Evolutionary conservation across 2,797 vertebrate species (phyloP).

Genomic region (Peromyscus aztecus): DNA sequence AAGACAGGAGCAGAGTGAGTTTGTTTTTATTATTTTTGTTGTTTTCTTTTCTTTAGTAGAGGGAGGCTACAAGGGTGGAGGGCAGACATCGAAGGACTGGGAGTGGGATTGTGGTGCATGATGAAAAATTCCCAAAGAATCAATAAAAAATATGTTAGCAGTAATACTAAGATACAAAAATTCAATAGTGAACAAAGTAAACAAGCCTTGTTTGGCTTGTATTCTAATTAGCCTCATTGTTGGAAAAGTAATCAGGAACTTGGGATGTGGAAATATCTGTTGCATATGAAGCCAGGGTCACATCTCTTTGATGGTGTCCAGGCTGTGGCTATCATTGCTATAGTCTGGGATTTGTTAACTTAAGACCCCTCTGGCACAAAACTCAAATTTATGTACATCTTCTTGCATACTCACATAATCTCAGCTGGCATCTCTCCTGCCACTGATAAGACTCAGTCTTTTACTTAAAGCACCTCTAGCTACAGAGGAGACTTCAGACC

Average conservation of each 20-base stretch:
- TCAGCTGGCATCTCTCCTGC: not conserved
- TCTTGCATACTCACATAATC: not conserved
- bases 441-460: not conserved
- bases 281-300: not conserved
- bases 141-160: not conserved
- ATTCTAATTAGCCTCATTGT: not conserved
- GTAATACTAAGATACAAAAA: not conserved
- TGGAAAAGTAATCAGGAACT: not conserved
- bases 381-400: not conserved
- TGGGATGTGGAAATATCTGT: not conserved
- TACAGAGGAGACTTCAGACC: not conserved
- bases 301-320: not conserved
- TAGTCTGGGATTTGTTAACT: not conserved
- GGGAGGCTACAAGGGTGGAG: not conserved
- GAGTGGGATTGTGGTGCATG: not conserved
- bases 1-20: not conserved
- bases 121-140: not conserved
- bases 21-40: not conserved
- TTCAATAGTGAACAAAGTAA: not conserved
- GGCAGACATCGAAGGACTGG: not conserved
- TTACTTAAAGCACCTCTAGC: not conserved
- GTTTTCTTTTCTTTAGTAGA: not conserved
- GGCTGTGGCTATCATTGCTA: not conserved
- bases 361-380: not conserved
- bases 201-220: not conserved